Base-by-base conservation (phyloP, 2,797 vertebrate species). In the Sebastes nivosus region DNA sequence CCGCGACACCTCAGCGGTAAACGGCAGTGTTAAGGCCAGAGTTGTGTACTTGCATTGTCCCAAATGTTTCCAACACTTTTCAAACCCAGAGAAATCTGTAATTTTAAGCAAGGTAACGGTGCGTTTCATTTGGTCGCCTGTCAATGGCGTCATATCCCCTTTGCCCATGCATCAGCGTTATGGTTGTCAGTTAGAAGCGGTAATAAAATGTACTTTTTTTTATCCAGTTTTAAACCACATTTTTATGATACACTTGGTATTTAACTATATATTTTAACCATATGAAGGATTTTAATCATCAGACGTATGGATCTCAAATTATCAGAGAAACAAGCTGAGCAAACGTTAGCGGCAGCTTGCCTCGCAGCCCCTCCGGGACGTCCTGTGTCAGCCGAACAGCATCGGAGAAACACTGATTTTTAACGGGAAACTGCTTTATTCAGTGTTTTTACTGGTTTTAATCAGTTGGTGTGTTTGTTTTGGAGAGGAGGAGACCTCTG, bases 171-270 rank as follows among this genome's bases (percentile, higher is more conserved):
- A 0, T 50, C 42, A 50, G 22, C 11, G 54, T 55, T 25, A 4
- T 52, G 20, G 50, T 11, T 50, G 0, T 50, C 16, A 50, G 42
- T 0, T 18, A 4, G 42, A 46, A 20, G 42, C 3, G 8, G 3
- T 25, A 1, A 42, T 46, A 46, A 18, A 14, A 18, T 46, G 0
- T 2, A 38, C 36, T 46, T 16, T 18, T 13, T 46, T 18, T 50
- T 46, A 50, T 20, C 42, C 42, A 18, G 42, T 8, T 50, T 50
- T 55, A 55, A 55, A 10, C 22, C 24, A 25, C 55, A 27, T 27
- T 16, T 58, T 16, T 1, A 58, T 7, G 25, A 58, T 16, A 27
- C 57, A 16, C 12, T 58, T 27, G 57, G 7, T 5, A 27, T 18
- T 58, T 58, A 27, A 27, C 57, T 58, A 14, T 2, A 27, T 58